Base-by-base conservation (phyloP, 2,888 invertebrate genomes). In the Stenolophus ochropezus region DNA sequence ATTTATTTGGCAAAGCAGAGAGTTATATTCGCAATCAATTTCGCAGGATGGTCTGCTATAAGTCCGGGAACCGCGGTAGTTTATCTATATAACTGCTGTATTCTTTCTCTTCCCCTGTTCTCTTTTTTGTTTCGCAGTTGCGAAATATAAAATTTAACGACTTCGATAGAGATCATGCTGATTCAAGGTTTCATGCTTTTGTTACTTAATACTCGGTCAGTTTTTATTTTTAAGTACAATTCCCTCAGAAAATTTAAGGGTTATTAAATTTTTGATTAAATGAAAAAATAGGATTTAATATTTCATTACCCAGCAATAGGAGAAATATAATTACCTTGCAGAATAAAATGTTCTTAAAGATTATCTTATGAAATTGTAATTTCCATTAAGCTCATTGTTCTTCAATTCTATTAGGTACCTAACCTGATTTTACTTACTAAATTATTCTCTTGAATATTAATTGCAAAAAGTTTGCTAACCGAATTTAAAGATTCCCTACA, bases 121-220 rank as follows among this genome's bases (percentile, higher is more conserved):
- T 33, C 33, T 27, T 69, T 69, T 69, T 69, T 69, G 65, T 69
- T 69, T 69, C 65, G 20, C 33, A 33, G 65, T 73, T 49, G 73
- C 73, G 49, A 73, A 49, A 73, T 73, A 73, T 73, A 73, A 73
- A 73, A 73, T 73, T 73, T 73, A 73, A 73, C 73, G 73, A 49
- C 73, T 23, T 49, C 27, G 73, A 73, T 73, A 49, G 47, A 49
- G 47, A 73, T 73, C 73, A 21, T 23, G 73, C 73, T 73, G 49
- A 73, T 14, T 73, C 73, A 71, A 71, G 42, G 16, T 23, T 61
- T 23, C 27, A 61, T 14, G 23, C 11, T 21, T 61, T 61, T 61
- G 61, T 61, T 61, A 27, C 5, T 25, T 23, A 25, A 21, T 61
- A 27, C 20, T 20, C 1, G 20, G 25, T 71, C 33, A 56, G 20